Percentiles rank a stretch among this genome's conserved stretches.
These are phyloP conservation scores for Anguilla anguilla DNA, from an alignment of 2,797 vertebrate genomes.

Conservation along the genomic window DNA sequence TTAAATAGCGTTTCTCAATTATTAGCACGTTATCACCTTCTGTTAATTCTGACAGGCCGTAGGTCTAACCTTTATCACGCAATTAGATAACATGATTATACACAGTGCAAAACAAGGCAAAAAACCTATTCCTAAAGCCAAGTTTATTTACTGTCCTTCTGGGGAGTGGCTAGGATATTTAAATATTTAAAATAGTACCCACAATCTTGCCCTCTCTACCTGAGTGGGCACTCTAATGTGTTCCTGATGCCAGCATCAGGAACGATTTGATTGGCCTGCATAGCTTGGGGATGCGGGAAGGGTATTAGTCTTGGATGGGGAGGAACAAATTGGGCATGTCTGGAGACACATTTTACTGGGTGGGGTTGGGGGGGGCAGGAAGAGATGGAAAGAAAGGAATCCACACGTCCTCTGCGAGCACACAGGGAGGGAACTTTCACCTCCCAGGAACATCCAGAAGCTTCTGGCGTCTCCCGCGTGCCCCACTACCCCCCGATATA, in stretches of 20 bases:
- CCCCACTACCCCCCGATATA: not conserved
- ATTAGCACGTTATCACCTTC: conserved; percentile 68
- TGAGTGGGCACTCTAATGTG: not conserved
- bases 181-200: not conserved
- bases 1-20: conserved; percentile 75
- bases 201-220: not conserved
- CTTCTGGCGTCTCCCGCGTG: not conserved
- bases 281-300: conserved; percentile 59
- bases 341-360: conserved; percentile 62
- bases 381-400: not conserved
- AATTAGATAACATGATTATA: conserved; percentile 58
- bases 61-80: conserved; percentile 49
- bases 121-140: conserved; percentile 23
- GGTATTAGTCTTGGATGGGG: conserved; percentile 76
- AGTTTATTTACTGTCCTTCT: not conserved
- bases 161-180: not conserved
- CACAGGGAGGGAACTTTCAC: not conserved
- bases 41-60: conserved; percentile 63
- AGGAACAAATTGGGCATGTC: conserved; percentile 77
- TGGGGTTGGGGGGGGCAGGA: not conserved
- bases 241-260: conserved; percentile 27
- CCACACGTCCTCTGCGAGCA: not conserved
- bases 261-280: conserved; percentile 61
- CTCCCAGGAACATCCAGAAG: not conserved
- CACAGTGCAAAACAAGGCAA: conserved; percentile 50